A percentile compares a stretch with the other conserved stretches of the same genome.
Conservation (phyloP, 2,797 vertebrate species). For the Meriones psammophilus region DNA sequence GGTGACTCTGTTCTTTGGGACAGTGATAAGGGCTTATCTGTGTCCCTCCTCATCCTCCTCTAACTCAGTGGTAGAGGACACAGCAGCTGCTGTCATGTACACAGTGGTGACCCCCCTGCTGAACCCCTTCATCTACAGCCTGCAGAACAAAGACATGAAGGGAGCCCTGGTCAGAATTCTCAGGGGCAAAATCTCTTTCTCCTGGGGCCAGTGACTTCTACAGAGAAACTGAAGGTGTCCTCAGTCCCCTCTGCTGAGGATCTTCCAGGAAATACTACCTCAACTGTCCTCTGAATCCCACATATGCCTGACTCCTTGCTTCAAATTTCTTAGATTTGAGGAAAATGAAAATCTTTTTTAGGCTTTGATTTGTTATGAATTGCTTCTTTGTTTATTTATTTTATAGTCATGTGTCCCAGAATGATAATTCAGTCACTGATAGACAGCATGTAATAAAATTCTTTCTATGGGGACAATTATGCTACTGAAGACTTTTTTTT, state of each 20-base stretch:
- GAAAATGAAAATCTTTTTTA: neutral
- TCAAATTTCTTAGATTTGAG: neutral
- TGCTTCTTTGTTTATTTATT: constrained; percentile 18
- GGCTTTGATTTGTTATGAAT: neutral
- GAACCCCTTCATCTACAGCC: constrained; percentile 80
- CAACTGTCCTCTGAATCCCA: neutral
- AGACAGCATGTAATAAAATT: neutral
- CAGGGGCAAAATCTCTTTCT: constrained; percentile 20
- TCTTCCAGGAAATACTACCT: neutral
- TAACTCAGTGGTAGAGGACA: constrained; percentile 55
- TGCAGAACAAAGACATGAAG: constrained; percentile 79
- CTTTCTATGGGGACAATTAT: neutral
- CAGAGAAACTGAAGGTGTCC: neutral
- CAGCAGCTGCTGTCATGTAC: constrained; percentile 70
- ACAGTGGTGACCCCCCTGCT: constrained; percentile 79
- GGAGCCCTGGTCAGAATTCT: constrained; percentile 65
- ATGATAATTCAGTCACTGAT: neutral
- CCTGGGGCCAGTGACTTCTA: neutral
- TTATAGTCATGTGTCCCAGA: neutral
- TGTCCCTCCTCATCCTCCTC: constrained; percentile 63
- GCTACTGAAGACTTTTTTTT: neutral
- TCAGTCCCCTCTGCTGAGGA: neutral
- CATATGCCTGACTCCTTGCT: rapidly evolving
- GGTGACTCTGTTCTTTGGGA: constrained; percentile 79
- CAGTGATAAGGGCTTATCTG: constrained; percentile 78